A percentile compares a stretch with the other conserved stretches of the same genome.
These are phyloP conservation scores for Drosophila ohnishii DNA, from an alignment of 1,140 invertebrate genomes.

Conservation along the genomic window DNA sequence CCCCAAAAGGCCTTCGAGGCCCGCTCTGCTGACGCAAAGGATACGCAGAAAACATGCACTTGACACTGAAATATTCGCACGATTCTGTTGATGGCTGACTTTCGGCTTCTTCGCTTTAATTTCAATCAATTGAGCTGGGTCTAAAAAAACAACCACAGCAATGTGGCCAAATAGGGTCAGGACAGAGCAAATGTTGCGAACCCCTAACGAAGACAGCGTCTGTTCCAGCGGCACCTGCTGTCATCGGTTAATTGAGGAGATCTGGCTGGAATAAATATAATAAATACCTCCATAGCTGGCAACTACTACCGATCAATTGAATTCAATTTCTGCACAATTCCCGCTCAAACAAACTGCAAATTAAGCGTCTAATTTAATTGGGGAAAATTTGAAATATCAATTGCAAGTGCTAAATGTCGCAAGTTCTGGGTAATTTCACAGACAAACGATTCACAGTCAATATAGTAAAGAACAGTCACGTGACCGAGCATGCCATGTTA, in stretches of 20 bases:
- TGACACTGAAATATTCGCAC: conserved; percentile 62
- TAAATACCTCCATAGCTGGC: conserved; percentile 10
- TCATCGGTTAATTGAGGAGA: conserved; percentile 50
- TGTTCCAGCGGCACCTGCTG: conserved; percentile 30
- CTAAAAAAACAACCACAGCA: conserved; percentile 9
- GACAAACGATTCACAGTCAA: conserved; percentile 14
- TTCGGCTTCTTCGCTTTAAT: conserved; percentile 38
- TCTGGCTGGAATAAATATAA: conserved; percentile 17
- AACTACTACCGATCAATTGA: conserved; percentile 59
- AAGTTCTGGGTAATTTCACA: conserved; percentile 31
- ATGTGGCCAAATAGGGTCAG: conserved; percentile 33
- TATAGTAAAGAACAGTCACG: conserved; percentile 7
- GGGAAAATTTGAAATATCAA: conserved; percentile 48
- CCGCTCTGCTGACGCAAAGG: conserved; percentile 42
- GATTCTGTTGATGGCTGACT: conserved; percentile 10
- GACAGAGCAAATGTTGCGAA: conserved; percentile 45
- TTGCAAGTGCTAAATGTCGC: conserved; percentile 31
- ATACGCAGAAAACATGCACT: conserved; percentile 39
- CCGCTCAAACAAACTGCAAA: conserved; percentile 35
- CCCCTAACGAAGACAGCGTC: conserved; percentile 36
- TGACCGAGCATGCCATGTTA: conserved; percentile 19
- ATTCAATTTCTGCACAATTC: conserved; percentile 66
- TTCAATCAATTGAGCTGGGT: conserved; percentile 63
- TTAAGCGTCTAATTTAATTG: conserved; percentile 69
- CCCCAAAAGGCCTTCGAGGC: conserved; percentile 13